Conservation (phyloP, 2,113 vertebrate genomes). For the Holacanthus passer region DNA sequence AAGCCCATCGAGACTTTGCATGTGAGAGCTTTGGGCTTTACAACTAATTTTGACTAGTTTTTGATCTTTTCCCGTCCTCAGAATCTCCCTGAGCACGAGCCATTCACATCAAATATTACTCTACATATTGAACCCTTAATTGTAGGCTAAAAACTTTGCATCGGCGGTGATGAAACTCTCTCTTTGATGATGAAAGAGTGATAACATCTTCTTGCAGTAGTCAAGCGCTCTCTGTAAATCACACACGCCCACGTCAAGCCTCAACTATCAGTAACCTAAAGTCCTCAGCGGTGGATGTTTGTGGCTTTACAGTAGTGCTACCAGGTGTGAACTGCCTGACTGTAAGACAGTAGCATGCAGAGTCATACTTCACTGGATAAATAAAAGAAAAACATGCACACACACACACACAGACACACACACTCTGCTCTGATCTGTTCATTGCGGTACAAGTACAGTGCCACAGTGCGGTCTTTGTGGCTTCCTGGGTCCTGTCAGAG, state of each 20-base stretch:
- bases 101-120: constrained; percentile 23
- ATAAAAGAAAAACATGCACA: constrained; percentile 7
- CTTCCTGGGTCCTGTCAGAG: constrained; percentile 79
- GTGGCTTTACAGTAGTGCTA: constrained; percentile 2
- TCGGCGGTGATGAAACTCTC: constrained; percentile 39
- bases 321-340: constrained; percentile 18
- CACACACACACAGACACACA: constrained; percentile 32
- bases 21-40: constrained; percentile 9
- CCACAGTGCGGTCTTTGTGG: constrained; percentile 80
- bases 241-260: background rate
- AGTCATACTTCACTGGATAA: constrained; percentile 19
- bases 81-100: background rate
- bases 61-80: constrained; percentile 30
- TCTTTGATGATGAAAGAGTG: constrained; percentile 51
- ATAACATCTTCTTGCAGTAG: constrained; percentile 2
- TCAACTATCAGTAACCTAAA: background rate
- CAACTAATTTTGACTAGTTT: constrained; percentile 27
- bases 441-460: constrained; percentile 37
- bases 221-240: background rate
- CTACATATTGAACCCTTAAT: constrained; percentile 16
- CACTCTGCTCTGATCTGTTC: constrained; percentile 45
- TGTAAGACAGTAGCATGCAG: constrained; percentile 10
- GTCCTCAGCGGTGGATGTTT: constrained; percentile 3
- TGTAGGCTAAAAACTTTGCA: background rate
- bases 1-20: constrained; percentile 18